A percentile compares a stretch with the other conserved stretches of the same genome.
Conservation (phyloP, 1,140 invertebrate genomes). For the Leptestheria dahalacensis region DNA sequence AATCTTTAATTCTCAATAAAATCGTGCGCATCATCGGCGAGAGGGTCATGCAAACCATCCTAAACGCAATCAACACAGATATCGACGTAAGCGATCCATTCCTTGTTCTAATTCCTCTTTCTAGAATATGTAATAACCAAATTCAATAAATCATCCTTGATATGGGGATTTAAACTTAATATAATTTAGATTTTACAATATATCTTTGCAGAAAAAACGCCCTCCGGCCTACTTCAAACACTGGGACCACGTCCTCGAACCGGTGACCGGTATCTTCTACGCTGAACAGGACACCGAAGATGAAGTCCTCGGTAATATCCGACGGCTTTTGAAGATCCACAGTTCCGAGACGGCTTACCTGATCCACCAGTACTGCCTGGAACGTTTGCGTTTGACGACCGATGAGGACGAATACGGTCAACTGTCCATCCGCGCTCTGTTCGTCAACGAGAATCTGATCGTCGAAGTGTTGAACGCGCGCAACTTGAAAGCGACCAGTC, state of each 20-base stretch:
- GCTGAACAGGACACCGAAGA: constrained; percentile 30
- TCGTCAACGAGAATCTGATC: constrained; percentile 43
- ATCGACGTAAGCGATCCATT: constrained; percentile 68
- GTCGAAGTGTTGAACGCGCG: constrained; percentile 75
- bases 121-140: too few relatives aligned
- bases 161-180: constrained; percentile 17
- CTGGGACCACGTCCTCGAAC: constrained; percentile 63
- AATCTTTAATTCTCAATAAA: constrained; percentile 8
- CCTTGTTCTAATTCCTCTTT: too few relatives aligned
- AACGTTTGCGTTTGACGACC: constrained; percentile 42
- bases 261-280: constrained; percentile 76
- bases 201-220: constrained; percentile 53
- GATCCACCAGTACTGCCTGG: constrained; percentile 66
- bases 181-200: too few relatives aligned
- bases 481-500: constrained; percentile 72
- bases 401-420: constrained; percentile 33
- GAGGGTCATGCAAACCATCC: constrained; percentile 2
- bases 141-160: too few relatives aligned
- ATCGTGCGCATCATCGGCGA: background rate
- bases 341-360: constrained; percentile 70
- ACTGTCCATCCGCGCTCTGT: constrained; percentile 48
- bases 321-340: constrained; percentile 50
- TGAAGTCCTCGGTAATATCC: constrained; percentile 21
- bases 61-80: constrained; percentile 45
- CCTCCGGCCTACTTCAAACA: constrained; percentile 81